Base-by-base conservation (phyloP, 2,797 vertebrate genomes). In the Tauraco hartlaubi region DNA sequence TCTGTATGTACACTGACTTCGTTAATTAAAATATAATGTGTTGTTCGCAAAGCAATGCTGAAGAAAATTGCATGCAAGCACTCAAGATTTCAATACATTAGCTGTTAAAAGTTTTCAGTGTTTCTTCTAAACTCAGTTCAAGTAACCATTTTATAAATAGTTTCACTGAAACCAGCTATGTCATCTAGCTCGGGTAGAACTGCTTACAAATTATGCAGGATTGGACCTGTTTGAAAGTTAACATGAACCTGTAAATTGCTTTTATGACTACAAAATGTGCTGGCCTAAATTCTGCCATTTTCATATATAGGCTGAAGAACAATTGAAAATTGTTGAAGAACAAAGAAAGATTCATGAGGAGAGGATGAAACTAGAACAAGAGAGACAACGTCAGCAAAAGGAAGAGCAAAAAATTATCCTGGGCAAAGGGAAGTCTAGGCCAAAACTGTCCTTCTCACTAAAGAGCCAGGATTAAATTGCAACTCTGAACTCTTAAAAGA, bases 311-410 rank as follows among this genome's bases (percentile, higher is more conserved):
- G 99, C 99, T 91, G 99, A 99, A 98, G 99, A 99, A 96, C 99
- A 99, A 98, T 98, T 99, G 98, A 99, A 99, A 98, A 99, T 99
- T 98, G 99, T 99, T 98, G 99, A 99, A 98, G 99, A 99, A 97
- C 99, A 99, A 98, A 99, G 99, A 98, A 99, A 99, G 99, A 99
- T 99, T 98, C 99, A 99, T 92, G 99, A 99, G 98, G 99, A 99
- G 97, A 99, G 99, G 97, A 99, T 99, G 99, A 99, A 99, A 99
- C 98, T 99, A 98, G 99, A 99, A 94, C 99, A 99, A 98, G 99
- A 99, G 98, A 99, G 99, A 92, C 99, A 99, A 97, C 98, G 97
- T 97, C 99, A 99, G 96, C 99, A 99, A 99, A 99, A 99, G 97
- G 99, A 99, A 98, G 99, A 99, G 98, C 99, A 99, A 99, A 99